Evolutionary conservation across 2,797 vertebrate species (phyloP).

Genomic region (Chrosomus eos): DNA sequence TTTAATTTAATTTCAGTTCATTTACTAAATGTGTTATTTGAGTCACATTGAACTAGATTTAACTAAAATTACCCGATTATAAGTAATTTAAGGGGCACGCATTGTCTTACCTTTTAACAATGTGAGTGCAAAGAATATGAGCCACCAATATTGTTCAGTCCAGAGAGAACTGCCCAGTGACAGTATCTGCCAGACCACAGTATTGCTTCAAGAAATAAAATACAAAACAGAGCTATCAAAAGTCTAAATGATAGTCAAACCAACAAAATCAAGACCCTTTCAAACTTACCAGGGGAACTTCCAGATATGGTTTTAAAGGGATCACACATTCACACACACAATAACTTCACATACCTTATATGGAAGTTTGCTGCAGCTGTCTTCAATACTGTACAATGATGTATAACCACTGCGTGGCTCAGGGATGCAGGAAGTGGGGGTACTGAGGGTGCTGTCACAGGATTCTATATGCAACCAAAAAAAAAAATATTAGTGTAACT

Average conservation of each 20-base stretch:
- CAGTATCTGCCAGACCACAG: constrained; percentile 38
- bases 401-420: constrained; percentile 18
- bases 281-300: constrained; percentile 54
- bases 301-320: constrained; percentile 47
- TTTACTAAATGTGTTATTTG: constrained; percentile 30
- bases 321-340: constrained; percentile 18
- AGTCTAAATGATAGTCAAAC: constrained; percentile 21
- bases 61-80: background rate
- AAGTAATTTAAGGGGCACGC: background rate
- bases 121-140: background rate
- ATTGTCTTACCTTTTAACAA: background rate
- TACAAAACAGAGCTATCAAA: constrained; percentile 16
- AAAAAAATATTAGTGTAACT: background rate
- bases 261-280: constrained; percentile 23
- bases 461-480: background rate
- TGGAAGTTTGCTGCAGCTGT: constrained; percentile 22
- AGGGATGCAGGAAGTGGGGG: background rate
- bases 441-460: background rate
- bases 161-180: constrained; percentile 27
- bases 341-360: constrained; percentile 28
- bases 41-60: constrained; percentile 1
- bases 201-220: constrained; percentile 23
- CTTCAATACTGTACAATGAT: background rate
- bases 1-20: constrained; percentile 33
- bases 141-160: background rate